These are phyloP conservation scores for Gymnocephalus cernua DNA, from an alignment of 2,113 vertebrate species.

Conservation along the genomic window DNA sequence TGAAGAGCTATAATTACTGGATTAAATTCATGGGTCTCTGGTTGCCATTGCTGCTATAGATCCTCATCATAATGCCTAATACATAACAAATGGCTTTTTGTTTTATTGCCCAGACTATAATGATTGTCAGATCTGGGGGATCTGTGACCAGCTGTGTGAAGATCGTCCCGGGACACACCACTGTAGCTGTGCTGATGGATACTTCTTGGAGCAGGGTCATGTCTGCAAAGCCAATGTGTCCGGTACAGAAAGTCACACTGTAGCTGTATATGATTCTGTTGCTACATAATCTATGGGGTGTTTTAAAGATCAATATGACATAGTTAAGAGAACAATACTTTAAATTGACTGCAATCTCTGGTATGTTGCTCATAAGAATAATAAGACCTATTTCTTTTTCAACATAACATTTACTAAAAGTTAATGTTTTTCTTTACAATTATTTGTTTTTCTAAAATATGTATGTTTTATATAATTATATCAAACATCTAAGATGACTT, in stretches of 20 bases:
- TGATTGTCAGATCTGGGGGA: constrained; percentile 85
- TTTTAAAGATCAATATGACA: neutral
- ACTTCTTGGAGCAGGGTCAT: constrained; percentile 80
- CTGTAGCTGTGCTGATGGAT: constrained; percentile 81
- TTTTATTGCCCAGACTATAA: constrained; percentile 76
- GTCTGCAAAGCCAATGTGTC: constrained; percentile 82
- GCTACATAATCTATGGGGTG: neutral
- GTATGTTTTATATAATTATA: neutral
- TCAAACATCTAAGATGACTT: neutral
- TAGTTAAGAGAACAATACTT: neutral
- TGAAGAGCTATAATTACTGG: neutral
- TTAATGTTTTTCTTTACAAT: neutral
- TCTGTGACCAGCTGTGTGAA: constrained; percentile 85
- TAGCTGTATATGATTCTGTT: neutral
- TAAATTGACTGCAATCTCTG: neutral
- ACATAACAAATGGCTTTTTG: neutral
- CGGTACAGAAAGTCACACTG: constrained; percentile 56
- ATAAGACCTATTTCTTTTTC: neutral
- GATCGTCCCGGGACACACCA: constrained; percentile 81
- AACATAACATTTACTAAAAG: neutral
- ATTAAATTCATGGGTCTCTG: neutral
- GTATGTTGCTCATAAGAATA: neutral
- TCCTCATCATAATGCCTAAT: neutral
- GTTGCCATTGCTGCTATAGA: neutral
- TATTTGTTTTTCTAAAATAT: neutral